A percentile compares a stretch with the other conserved stretches of the same genome.
Evolutionary conservation across 2,113 vertebrate genomes (phyloP).

Genomic region (Chamaea fasciata): DNA sequence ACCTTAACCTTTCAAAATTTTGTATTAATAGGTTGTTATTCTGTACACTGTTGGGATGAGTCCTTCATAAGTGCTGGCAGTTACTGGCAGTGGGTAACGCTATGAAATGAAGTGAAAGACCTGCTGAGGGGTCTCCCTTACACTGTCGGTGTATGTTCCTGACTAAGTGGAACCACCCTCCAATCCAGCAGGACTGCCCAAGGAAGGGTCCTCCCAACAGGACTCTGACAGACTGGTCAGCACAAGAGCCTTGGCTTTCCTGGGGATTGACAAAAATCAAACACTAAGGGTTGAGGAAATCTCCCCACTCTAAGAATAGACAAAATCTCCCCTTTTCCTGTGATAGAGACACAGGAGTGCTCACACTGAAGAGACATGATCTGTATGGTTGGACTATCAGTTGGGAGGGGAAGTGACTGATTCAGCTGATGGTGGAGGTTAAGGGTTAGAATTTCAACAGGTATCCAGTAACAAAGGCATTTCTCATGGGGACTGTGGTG

Average conservation of each 20-base stretch:
- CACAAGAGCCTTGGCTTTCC: neutral
- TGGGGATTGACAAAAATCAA: neutral
- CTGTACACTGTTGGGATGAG: neutral
- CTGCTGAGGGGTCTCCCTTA: neutral
- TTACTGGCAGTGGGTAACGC: neutral
- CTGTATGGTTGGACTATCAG: neutral
- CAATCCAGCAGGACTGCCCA: neutral
- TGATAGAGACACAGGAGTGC: neutral
- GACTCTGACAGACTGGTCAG: neutral
- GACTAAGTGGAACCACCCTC: neutral
- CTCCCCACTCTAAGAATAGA: neutral
- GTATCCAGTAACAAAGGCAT: neutral
- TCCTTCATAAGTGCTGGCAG: neutral
- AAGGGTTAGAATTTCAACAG: neutral
- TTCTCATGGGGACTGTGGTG: neutral
- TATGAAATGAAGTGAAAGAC: neutral
- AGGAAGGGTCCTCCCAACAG: neutral
- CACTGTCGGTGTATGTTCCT: neutral
- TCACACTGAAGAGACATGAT: neutral
- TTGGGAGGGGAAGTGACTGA: fast-evolving
- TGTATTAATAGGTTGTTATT: neutral
- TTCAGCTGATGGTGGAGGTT: neutral
- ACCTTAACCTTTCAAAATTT: neutral
- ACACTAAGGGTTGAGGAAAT: neutral
- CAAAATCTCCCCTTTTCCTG: neutral